phyloP scores from a whole-genome alignment of 2,888 invertebrate genomes.

The Synanthedon vespiformis region DNA sequence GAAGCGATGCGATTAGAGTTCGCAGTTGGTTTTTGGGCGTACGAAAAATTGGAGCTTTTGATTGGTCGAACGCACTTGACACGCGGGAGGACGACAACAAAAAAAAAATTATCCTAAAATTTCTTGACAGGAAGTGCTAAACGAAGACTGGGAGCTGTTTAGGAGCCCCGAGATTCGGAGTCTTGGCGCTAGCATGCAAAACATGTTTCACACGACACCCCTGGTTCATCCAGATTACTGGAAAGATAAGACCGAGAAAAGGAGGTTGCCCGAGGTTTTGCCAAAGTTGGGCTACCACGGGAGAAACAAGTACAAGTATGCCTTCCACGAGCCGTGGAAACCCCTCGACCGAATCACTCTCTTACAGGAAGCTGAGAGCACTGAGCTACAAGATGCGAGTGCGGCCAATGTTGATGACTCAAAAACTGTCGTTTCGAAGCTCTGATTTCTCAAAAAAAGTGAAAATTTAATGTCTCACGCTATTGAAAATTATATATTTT shows the following conservation, averaged over 20 bases:
- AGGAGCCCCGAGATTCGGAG: constrained; percentile 13
- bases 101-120: constrained; percentile 13
- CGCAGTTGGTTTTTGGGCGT: too few species aligned
- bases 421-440: constrained; percentile 10
- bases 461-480: constrained; percentile 21
- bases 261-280: constrained; percentile 14
- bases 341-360: constrained; percentile 45
- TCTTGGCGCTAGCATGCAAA: constrained; percentile 16
- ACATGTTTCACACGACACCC: constrained; percentile 40
- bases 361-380: constrained; percentile 43
- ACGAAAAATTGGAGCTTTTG: too few species aligned
- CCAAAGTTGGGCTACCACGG: constrained; percentile 54
- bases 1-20: neutral
- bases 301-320: constrained; percentile 45
- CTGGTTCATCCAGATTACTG: constrained; percentile 49
- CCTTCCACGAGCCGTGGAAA: constrained; percentile 60
- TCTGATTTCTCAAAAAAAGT: constrained; percentile 30
- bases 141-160: constrained; percentile 27
- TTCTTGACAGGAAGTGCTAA: constrained; percentile 49
- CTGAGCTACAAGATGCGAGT: constrained; percentile 18
- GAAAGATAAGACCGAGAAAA: constrained; percentile 28
- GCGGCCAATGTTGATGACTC: neutral
- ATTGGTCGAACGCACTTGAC: constrained; percentile 57
- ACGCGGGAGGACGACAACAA: constrained; percentile 8
- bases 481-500: constrained; percentile 11